Evolutionary conservation across 2,113 vertebrate species (phyloP).

Genomic region (Otus sunia): DNA sequence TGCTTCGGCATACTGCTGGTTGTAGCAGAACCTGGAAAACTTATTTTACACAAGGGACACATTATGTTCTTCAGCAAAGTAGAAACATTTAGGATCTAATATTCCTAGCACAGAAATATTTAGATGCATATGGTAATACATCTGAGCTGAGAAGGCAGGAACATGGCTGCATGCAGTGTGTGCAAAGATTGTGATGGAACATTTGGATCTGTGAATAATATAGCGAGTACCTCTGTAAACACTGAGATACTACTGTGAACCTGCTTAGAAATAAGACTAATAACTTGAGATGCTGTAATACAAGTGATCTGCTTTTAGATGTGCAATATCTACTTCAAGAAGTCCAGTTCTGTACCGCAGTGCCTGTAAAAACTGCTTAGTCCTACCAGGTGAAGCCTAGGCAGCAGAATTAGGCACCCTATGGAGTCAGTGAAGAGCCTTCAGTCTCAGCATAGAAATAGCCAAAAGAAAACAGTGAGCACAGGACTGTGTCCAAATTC

Average conservation of each 20-base stretch:
- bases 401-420: neutral
- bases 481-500: neutral
- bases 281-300: neutral
- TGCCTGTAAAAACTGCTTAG: neutral
- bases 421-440: neutral
- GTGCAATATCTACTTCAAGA: neutral
- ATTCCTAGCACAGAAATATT: neutral
- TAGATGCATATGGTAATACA: neutral
- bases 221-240: neutral
- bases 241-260: neutral
- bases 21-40: neutral
- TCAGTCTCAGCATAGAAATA: neutral
- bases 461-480: neutral
- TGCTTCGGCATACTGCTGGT: neutral
- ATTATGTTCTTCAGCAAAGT: neutral
- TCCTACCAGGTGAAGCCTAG: neutral
- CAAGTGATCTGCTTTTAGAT: neutral
- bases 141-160: neutral
- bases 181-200: neutral
- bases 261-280: neutral
- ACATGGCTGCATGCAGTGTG: fast-evolving
- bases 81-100: neutral
- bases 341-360: neutral
- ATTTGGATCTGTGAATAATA: neutral
- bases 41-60: neutral